Evolutionary conservation across 2,797 vertebrate species (phyloP).

Genomic region (Notolabrus celidotus): DNA sequence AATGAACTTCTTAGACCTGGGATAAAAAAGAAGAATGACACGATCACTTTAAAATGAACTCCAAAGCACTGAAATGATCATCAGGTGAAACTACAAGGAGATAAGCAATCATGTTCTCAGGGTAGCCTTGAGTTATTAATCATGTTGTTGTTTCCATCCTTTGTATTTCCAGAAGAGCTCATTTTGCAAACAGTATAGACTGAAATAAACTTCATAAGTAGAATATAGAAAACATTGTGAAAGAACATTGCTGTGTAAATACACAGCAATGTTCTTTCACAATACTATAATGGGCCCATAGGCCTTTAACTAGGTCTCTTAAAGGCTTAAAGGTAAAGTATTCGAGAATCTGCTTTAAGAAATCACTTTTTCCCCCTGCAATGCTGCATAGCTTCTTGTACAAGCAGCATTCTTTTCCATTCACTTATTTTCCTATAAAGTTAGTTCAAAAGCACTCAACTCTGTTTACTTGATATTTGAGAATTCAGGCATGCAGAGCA

Average conservation of each 20-base stretch:
- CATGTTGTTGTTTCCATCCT: not conserved
- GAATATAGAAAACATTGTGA: not conserved
- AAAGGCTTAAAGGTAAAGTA: slow-evolving; percentile 26
- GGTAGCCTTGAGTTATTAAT: not conserved
- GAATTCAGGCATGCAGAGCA: slow-evolving; percentile 6
- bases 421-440: slow-evolving; percentile 18
- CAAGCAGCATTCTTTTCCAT: slow-evolving; percentile 10
- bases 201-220: slow-evolving; percentile 2
- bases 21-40: slow-evolving; percentile 19
- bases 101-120: not conserved
- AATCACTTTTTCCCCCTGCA: not conserved
- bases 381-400: slow-evolving; percentile 1
- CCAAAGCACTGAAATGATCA: not conserved
- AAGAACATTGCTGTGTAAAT: slow-evolving; percentile 4
- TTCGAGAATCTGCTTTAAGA: slow-evolving; percentile 15
- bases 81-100: not conserved
- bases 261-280: no score
- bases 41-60: not conserved
- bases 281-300: slow-evolving; percentile 1
- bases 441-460: slow-evolving; percentile 17
- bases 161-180: not conserved
- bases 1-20: slow-evolving; percentile 95
- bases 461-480: not conserved
- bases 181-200: slow-evolving; percentile 13
- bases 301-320: slow-evolving; percentile 20